These are phyloP conservation scores for Gryllus longicercus DNA, from an alignment of 2,888 invertebrate species.

Conservation along the genomic window DNA sequence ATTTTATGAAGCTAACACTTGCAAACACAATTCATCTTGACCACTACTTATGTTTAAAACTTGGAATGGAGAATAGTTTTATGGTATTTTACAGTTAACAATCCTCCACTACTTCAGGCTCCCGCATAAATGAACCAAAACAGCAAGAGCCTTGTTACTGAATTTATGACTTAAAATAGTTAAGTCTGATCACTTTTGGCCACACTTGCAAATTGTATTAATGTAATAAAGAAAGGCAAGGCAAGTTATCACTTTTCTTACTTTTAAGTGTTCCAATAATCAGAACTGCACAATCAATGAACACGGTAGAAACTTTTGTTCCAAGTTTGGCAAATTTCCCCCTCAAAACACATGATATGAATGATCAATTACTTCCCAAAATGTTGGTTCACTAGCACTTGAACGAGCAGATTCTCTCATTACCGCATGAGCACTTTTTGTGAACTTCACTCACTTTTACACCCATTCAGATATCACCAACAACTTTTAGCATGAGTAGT, in stretches of 20 bases:
- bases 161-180: neutral
- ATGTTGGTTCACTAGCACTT: slow-evolving; percentile 30
- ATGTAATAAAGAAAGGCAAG: neutral
- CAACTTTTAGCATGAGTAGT: neutral
- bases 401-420: neutral
- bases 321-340: neutral
- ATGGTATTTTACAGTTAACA: too few relatives aligned
- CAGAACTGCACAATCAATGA: neutral
- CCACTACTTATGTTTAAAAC: neutral
- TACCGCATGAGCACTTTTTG: neutral
- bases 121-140: too few relatives aligned
- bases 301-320: neutral
- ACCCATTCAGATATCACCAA: neutral
- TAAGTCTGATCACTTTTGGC: neutral
- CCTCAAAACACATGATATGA: neutral
- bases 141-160: neutral
- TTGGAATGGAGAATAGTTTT: neutral
- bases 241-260: too few relatives aligned
- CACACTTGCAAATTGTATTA: neutral
- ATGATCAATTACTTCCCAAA: slow-evolving; percentile 26
- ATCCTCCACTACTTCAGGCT: too few relatives aligned
- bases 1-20: neutral
- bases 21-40: neutral
- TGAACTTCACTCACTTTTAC: slow-evolving; percentile 27
- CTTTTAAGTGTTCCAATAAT: neutral